Evolutionary conservation across 2,888 invertebrate species (phyloP), one percentile per base, ranked within the genome.

Genomic region (Drosophila nr. perissopoda): DNA sequence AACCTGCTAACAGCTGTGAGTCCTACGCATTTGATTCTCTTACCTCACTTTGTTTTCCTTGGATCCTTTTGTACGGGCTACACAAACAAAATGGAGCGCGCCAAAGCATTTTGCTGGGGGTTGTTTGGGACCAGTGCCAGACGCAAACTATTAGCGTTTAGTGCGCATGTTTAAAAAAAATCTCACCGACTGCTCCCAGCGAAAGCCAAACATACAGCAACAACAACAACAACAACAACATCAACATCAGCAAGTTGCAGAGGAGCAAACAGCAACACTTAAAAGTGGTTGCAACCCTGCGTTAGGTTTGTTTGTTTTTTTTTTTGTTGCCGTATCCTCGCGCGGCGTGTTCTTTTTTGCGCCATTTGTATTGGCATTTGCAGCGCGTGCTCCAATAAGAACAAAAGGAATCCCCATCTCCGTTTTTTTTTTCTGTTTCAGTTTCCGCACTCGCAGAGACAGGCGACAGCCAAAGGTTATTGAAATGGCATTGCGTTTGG

Each of bases 321-420:
- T 62, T n/a, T 25, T 54, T 65, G 25, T 27, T 21, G 25, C 54
- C 40, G 34, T 48, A 49, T 64, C 61, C 52, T 52, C 57, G 51
- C 67, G 57, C 57, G 58, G 67, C 73, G 73, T 70, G 86, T 81
- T 70, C 78, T 82, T 90, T 88, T 90, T 88, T 86, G 74, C 90
- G 87, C 90, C 90, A 90, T 86, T 90, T 90, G 87, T 90, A 90
- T 90, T 87, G 89, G 90, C 85, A 90, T 90, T 87, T 89, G 75
- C 69, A 75, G 89, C 73, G 83, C 84, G 90, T 89, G 90, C 87
- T 87, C 87, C 87, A 87, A 87, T 87, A 90, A 89, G 90, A 87
- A 87, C 90, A 87, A 90, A 90, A 90, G 87, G 53, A 74, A 87
- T 72, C 83, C 75, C 54, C 83, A 60, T 53, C 78, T 63, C 53